Evolutionary conservation across 1,140 invertebrate genomes (phyloP), one percentile per base, ranked within the genome.

Genomic region (Meloidogyne chitwoodi): DNA sequence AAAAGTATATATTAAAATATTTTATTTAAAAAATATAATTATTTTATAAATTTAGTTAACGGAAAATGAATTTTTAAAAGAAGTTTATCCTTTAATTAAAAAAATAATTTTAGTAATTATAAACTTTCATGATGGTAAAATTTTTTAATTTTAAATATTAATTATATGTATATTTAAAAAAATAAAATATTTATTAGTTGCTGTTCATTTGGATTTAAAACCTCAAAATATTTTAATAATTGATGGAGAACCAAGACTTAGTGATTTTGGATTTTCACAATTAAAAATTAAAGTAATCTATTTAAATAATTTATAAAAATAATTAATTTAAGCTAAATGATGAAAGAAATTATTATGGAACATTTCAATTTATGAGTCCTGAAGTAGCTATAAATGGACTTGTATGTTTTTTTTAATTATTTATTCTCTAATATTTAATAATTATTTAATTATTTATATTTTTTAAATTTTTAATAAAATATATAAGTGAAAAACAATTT

Each of bases 151-250:
- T n/a, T n/a, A n/a, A n/a, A n/a, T n/a, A n/a, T n/a, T n/a, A n/a
- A 56, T n/a, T 56, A n/a, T 38, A 31, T 31, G 2, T 38, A 38
- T 8, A 6, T n/a, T n/a, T 38, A 38, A 38, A 38, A 38, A 31
- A 38, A 8, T 38, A 8, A 38, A 38, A 38, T 6, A 4, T 38
- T 31, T 31, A 31, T 6, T 38, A 66, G 65, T 66, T 31, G 65
- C 65, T 19, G 14, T 66, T 66, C 65, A 66, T 22, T n/a, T 31
- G 65, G 65, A 66, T 66, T 66, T 66, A n/a, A 66, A 66, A 8
- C 65, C 65, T 31, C 11, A 12, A 19, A 66, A 66, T 41, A 41
- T 66, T 22, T 22, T 66, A 4, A 16, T 66, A 8, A 66, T 66
- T 22, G 22, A 22, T 14, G 5, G 1, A 8, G 19, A n/a, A n/a